Evolutionary conservation across 2,797 vertebrate species (phyloP).

Genomic region (Pseudopleuronectes americanus): DNA sequence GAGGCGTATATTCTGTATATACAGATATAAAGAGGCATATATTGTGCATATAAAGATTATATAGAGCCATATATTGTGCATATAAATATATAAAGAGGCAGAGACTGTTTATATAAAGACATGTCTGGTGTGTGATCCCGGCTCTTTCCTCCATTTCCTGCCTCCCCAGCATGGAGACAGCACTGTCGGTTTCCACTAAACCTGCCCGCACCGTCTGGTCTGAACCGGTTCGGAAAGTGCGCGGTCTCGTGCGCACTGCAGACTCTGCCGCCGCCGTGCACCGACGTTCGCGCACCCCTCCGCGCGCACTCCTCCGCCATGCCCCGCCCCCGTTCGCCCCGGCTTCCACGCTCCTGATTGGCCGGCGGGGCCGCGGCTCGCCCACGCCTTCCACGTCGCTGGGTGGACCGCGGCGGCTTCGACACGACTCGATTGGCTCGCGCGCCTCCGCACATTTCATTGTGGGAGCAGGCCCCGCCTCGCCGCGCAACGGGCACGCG

Average conservation of each 20-base stretch:
- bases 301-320: conserved; percentile 45
- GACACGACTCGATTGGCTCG: conserved; percentile 66
- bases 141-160: conserved; percentile 56
- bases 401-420: conserved; percentile 46
- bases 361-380: conserved; percentile 36
- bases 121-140: no score
- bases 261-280: conserved; percentile 63
- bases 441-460: conserved; percentile 34
- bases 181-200: conserved; percentile 67
- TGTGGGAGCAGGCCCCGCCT: conserved; percentile 51
- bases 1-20: no score
- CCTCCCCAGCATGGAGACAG: conserved; percentile 61
- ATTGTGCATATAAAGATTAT: no score
- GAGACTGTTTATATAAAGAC: no score
- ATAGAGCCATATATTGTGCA: no score
- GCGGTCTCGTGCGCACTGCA: conserved; percentile 74
- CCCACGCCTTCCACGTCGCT: conserved; percentile 55
- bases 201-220: conserved; percentile 79
- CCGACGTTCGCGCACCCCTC: conserved; percentile 57
- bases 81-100: no score
- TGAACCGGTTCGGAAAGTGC: conserved; percentile 86
- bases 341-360: conserved; percentile 58
- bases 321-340: conserved; percentile 5
- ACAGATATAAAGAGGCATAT: no score
- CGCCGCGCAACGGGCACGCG: conserved; percentile 55